Percentiles rank a stretch among this genome's conserved stretches.
Conservation (phyloP, 2,888 invertebrate genomes). For the Notocelia uddmanniana region DNA sequence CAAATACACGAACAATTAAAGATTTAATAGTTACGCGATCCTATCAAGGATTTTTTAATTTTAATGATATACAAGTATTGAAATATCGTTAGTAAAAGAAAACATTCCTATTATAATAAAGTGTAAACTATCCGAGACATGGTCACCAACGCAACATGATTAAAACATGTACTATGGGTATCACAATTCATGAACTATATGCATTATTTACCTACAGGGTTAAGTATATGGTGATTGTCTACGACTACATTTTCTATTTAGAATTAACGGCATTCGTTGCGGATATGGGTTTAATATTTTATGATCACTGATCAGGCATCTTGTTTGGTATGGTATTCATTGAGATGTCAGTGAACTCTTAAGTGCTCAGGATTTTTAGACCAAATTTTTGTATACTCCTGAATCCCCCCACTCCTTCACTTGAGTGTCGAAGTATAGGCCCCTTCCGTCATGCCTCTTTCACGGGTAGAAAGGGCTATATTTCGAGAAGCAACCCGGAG, state of each 20-base stretch:
- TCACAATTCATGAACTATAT: slow-evolving; percentile 22
- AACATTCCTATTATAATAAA: background rate
- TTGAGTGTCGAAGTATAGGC: too few species aligned
- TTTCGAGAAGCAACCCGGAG: too few species aligned
- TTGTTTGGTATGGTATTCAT: background rate
- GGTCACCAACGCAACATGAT: slow-evolving; percentile 11
- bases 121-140: slow-evolving; percentile 23
- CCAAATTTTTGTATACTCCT: too few species aligned
- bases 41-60: too few species aligned
- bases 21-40: too few species aligned
- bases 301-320: background rate
- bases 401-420: too few species aligned
- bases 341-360: too few species aligned
- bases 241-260: background rate
- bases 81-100: slow-evolving; percentile 8
- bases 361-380: too few species aligned
- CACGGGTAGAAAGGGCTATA: too few species aligned
- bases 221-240: slow-evolving; percentile 19
- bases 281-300: background rate
- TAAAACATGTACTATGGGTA: background rate
- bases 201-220: slow-evolving; percentile 37
- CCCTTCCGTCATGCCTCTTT: too few species aligned
- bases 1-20: background rate
- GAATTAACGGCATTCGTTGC: slow-evolving; percentile 1
- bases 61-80: background rate